Percentiles rank a stretch among this genome's conserved stretches.
These are phyloP conservation scores for Mormyrus proboscirostris DNA, from an alignment of 2,797 vertebrate genomes.

Conservation along the genomic window DNA sequence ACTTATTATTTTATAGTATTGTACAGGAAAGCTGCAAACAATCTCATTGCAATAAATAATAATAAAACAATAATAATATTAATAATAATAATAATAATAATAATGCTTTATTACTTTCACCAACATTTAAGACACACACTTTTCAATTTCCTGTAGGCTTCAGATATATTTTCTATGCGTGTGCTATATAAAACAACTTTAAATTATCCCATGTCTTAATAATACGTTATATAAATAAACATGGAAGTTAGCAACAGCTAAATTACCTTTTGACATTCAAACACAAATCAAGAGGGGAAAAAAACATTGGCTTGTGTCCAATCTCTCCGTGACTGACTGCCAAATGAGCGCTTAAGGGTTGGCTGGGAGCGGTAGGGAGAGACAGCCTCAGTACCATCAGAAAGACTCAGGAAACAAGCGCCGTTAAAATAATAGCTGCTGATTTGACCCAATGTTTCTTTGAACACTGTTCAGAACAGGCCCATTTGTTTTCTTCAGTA, in stretches of 20 bases:
- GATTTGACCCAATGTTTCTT: conserved; percentile 2
- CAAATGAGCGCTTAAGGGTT: conserved; percentile 17
- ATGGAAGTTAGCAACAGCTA: conserved; percentile 18
- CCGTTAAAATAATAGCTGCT: background rate
- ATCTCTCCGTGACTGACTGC: background rate
- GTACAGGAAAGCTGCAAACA: background rate
- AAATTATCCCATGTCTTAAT: background rate
- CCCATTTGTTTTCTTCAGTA: background rate
- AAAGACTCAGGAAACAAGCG: conserved; percentile 11
- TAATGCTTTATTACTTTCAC: background rate
- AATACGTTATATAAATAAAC: conserved; percentile 7
- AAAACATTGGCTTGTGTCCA: conserved; percentile 7
- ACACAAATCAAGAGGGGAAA: background rate
- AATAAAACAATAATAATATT: background rate
- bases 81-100: background rate
- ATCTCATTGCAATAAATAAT: background rate
- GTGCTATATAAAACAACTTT: background rate
- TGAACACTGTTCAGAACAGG: background rate
- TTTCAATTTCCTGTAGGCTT: background rate
- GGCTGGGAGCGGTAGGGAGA: background rate
- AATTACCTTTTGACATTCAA: conserved; percentile 23
- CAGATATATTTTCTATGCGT: background rate
- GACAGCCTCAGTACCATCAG: background rate
- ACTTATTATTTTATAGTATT: background rate
- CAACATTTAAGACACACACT: background rate